phyloP scores from a whole-genome alignment of 2,888 invertebrate genomes.

The Willowsia nigromaculata region DNA sequence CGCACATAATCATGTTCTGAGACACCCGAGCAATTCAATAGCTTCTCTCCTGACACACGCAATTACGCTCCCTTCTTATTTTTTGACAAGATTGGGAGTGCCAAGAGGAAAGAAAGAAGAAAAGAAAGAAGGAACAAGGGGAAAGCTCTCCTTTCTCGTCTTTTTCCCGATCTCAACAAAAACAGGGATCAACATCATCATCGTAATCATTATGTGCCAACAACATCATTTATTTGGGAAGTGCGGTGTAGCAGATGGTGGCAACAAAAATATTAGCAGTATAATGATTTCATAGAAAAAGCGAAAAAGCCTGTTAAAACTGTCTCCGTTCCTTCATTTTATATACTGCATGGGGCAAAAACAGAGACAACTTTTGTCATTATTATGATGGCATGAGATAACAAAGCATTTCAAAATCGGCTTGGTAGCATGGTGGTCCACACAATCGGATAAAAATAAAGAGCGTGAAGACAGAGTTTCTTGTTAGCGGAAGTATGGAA shows the following conservation, averaged over 20 bases:
- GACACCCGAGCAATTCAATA: conserved; percentile 31
- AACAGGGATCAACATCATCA: conserved; percentile 4
- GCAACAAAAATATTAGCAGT: neutral
- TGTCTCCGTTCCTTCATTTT: neutral
- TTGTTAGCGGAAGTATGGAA: neutral
- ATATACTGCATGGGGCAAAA: neutral
- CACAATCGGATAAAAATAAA: too few species aligned
- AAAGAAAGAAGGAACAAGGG: neutral
- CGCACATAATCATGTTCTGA: neutral
- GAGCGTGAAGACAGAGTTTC: neutral
- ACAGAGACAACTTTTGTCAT: too few species aligned
- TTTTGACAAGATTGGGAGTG: conserved; percentile 42
- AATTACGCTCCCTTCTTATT: conserved; percentile 21
- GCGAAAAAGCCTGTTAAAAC: neutral
- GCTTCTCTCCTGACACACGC: conserved; percentile 9
- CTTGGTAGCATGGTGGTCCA: neutral
- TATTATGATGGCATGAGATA: neutral
- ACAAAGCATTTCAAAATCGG: neutral
- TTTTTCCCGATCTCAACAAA: neutral
- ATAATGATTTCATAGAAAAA: neutral
- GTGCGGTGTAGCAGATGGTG: neutral
- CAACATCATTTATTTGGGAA: neutral
- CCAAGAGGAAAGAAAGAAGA: neutral
- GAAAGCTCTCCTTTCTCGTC: neutral
- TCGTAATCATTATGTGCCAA: neutral